phyloP scores from a whole-genome alignment of 2,113 vertebrate genomes.

The Potamarius usumacintae region DNA sequence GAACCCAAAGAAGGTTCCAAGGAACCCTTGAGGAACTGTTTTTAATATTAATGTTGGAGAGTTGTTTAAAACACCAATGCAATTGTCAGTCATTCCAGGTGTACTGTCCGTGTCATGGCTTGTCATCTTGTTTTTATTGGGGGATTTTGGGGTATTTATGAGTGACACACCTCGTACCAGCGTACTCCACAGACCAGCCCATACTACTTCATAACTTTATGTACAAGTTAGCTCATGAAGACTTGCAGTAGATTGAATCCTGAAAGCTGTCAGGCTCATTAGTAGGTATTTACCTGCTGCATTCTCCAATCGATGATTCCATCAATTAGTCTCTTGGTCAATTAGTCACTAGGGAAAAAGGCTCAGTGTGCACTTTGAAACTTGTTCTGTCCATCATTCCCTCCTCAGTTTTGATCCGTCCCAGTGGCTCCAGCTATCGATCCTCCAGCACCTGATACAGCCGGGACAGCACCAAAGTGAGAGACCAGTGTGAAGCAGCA shows the following conservation, averaged over 20 bases:
- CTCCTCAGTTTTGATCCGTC: conserved; percentile 30
- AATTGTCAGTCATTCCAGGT: neutral
- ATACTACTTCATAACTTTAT: neutral
- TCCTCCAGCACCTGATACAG: neutral
- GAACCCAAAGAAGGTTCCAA: neutral
- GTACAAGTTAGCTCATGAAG: neutral
- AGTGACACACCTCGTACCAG: neutral
- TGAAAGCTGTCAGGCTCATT: conserved; percentile 40
- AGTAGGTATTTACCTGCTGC: conserved; percentile 48
- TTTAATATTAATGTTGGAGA: neutral
- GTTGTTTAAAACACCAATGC: neutral
- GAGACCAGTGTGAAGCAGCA: neutral
- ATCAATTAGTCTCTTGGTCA: conserved; percentile 56
- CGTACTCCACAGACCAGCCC: neutral
- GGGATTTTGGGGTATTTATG: neutral
- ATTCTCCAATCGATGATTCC: conserved; percentile 50
- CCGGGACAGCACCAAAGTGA: neutral
- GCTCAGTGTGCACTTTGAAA: conserved; percentile 37
- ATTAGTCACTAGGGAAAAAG: conserved; percentile 45
- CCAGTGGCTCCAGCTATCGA: conserved; percentile 16
- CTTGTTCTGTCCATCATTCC: conserved; percentile 39
- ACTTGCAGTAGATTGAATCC: neutral
- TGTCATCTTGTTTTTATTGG: neutral
- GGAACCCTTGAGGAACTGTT: neutral
- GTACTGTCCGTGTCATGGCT: neutral